A percentile compares a stretch with the other conserved stretches of the same genome.
phyloP scores from a whole-genome alignment of 1,140 invertebrate genomes.

The Drosophila chauvacae region DNA sequence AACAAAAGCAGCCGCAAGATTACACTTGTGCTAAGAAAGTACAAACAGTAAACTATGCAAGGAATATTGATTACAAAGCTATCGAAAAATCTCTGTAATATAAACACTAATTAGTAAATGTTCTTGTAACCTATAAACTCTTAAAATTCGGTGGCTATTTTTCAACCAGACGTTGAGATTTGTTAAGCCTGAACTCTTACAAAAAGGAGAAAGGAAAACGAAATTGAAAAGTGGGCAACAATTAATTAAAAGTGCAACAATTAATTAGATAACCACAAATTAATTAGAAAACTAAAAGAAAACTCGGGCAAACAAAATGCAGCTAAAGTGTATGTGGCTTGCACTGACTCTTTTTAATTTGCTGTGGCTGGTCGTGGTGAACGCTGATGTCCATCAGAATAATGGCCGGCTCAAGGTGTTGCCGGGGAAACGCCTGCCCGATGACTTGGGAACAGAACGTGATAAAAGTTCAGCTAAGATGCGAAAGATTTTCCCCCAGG shows the following conservation, averaged over 20 bases:
- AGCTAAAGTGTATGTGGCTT: conserved; percentile 9
- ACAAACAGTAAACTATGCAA: not conserved
- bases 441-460: conserved; percentile 53
- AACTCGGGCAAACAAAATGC: conserved; percentile 32
- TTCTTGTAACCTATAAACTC: not conserved
- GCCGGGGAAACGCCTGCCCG: conserved; percentile 25
- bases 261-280: conserved; percentile 21
- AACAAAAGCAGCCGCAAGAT: not conserved
- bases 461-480: conserved; percentile 52
- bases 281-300: conserved; percentile 15
- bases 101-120: not conserved
- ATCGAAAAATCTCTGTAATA: no score
- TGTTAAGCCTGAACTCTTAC: not conserved
- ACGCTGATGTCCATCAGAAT: conserved; percentile 58
- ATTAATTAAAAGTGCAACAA: conserved; percentile 20
- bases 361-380: conserved; percentile 20
- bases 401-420: conserved; percentile 44
- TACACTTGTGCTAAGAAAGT: not conserved
- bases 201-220: not conserved
- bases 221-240: not conserved
- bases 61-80: no score
- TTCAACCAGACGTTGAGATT: not conserved
- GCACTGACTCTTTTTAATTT: conserved; percentile 18
- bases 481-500: conserved; percentile 36
- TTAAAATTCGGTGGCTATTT: not conserved